Evolutionary conservation across 2,797 vertebrate genomes (phyloP).

Genomic region (Lithobates pipiens): DNA sequence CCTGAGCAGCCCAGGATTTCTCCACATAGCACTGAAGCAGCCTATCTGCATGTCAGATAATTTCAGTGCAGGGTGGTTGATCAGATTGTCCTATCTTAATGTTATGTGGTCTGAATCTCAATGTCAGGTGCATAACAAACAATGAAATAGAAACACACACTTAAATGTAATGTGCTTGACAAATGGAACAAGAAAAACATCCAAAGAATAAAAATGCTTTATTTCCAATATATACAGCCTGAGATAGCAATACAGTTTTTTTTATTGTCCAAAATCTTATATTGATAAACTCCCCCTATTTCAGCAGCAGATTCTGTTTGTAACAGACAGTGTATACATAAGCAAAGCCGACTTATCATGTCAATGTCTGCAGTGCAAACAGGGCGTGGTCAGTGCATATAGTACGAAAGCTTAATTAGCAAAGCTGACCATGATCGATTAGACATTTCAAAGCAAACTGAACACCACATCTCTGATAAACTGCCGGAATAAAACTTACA

Average conservation of each 20-base stretch:
- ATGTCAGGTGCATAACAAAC: not conserved
- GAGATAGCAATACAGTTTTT: conserved; percentile 63
- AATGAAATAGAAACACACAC: not conserved
- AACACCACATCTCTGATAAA: too few relatives aligned
- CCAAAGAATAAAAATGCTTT: conserved; percentile 72
- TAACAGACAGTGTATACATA: conserved; percentile 24
- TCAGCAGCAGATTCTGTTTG: conserved; percentile 24
- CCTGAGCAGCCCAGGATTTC: not conserved
- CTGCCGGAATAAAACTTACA: too few relatives aligned
- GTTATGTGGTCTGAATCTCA: too few relatives aligned
- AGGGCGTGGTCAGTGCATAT: too few relatives aligned
- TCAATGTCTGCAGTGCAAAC: not conserved
- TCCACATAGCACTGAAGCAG: not conserved
- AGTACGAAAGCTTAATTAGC: too few relatives aligned
- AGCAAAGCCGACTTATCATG: conserved; percentile 17
- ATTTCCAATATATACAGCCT: conserved; percentile 73
- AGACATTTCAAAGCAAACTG: too few relatives aligned
- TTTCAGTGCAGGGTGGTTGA: too few relatives aligned
- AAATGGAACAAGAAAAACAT: not conserved
- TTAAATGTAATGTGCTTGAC: conserved; percentile 1
- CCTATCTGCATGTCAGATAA: too few relatives aligned
- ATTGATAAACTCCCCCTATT: not conserved
- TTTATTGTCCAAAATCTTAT: not conserved
- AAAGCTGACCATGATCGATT: too few relatives aligned
- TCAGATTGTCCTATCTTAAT: too few relatives aligned